These are phyloP conservation scores for Ptychodera flava DNA, from an alignment of 35 echinoderm and acorn worm genomes.

Conservation along the genomic window DNA sequence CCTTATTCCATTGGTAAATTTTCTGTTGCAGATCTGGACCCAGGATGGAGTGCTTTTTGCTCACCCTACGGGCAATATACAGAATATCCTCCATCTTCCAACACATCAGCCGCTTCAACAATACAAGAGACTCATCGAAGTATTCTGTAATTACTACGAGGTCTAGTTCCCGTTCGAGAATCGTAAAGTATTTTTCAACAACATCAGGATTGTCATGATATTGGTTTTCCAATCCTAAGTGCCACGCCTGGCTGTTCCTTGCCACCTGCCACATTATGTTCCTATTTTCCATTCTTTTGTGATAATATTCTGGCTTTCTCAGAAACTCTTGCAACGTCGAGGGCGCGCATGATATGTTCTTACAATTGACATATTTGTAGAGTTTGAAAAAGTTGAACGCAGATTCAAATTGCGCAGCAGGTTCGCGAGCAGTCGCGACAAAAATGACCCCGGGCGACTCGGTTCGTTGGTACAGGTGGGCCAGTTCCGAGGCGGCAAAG, in stretches of 20 bases:
- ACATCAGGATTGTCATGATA: background rate
- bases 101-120: conserved; percentile 31
- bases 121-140: conserved; percentile 25
- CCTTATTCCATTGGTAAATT: conserved; percentile 13
- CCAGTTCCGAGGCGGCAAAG: no score
- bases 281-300: background rate
- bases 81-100: conserved; percentile 25
- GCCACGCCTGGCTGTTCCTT: background rate
- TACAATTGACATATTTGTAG: background rate
- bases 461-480: no score
- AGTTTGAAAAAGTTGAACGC: background rate
- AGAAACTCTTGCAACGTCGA: background rate
- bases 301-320: background rate
- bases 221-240: background rate
- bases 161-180: conserved; percentile 11
- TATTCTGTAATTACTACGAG: conserved; percentile 34
- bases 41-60: background rate
- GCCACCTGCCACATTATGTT: background rate
- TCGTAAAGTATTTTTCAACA: background rate
- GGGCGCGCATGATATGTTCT: background rate
- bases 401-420: background rate
- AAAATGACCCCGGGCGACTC: no score
- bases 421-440: background rate
- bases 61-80: background rate
- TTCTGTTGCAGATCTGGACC: background rate